A percentile compares a stretch with the other conserved stretches of the same genome.
Evolutionary conservation across 2,888 invertebrate genomes (phyloP).

Genomic region (Gortyna flavago): DNA sequence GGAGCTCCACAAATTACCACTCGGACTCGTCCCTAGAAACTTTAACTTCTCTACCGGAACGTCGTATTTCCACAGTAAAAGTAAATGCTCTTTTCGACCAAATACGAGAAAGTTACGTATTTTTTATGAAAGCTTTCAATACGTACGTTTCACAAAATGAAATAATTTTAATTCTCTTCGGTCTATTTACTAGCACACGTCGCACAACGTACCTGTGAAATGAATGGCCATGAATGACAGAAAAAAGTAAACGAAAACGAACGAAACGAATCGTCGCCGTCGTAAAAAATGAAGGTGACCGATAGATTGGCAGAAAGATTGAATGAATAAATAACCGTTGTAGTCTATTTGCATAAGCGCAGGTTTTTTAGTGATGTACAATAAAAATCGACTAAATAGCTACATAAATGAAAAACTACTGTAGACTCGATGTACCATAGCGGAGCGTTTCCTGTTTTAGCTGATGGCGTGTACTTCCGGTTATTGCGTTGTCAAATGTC

Average conservation of each 20-base stretch:
- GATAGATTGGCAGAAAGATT: neutral
- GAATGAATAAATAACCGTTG: neutral
- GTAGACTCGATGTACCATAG: constrained; percentile 10
- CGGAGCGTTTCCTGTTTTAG: constrained; percentile 66
- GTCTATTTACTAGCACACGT: constrained; percentile 30
- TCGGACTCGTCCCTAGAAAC: constrained; percentile 25
- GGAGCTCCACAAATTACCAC: constrained; percentile 63
- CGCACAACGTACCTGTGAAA: constrained; percentile 16
- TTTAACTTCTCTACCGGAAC: constrained; percentile 14
- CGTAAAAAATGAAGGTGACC: constrained; percentile 7
- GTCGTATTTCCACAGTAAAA: constrained; percentile 23
- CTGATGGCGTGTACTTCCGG: constrained; percentile 87
- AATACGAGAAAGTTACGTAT: neutral
- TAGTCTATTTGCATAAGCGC: neutral
- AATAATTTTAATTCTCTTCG: constrained; percentile 31
- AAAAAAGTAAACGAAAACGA: constrained; percentile 14
- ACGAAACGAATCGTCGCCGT: constrained; percentile 1
- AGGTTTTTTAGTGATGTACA: neutral
- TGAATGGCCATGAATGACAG: too few relatives aligned
- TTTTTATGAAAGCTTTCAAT: neutral
- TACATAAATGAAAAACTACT: neutral
- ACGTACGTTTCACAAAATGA: constrained; percentile 8
- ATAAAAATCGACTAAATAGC: constrained; percentile 34
- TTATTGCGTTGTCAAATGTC: constrained; percentile 83
- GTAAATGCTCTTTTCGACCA: constrained; percentile 15